Evolutionary conservation across 2,113 vertebrate species (phyloP).

Genomic region (Morone chrysops): DNA sequence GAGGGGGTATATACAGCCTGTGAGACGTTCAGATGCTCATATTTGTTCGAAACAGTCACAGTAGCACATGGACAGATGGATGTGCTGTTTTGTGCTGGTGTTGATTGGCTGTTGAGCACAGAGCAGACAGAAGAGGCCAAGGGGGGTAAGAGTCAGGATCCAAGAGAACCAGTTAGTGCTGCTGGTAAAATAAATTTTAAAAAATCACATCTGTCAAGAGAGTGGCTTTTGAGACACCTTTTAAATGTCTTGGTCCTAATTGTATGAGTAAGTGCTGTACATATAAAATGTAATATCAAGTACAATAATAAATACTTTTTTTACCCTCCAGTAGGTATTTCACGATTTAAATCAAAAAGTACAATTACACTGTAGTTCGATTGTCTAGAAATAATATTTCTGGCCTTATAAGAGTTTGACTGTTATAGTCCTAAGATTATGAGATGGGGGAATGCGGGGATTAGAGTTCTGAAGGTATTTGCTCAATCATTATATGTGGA

Average conservation of each 20-base stretch:
- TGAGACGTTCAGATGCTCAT: slow-evolving; percentile 38
- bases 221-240: slow-evolving; percentile 30
- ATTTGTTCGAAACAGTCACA: slow-evolving; percentile 24
- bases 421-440: background rate
- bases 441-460: background rate
- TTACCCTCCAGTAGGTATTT: background rate
- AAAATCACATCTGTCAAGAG: slow-evolving; percentile 5
- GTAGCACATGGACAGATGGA: slow-evolving; percentile 51
- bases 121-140: slow-evolving; percentile 31
- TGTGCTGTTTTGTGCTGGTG: slow-evolving; percentile 44
- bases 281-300: slow-evolving; percentile 14
- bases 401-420: background rate
- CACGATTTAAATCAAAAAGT: background rate
- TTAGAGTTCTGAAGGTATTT: background rate
- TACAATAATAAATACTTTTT: background rate
- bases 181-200: slow-evolving; percentile 17
- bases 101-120: slow-evolving; percentile 53
- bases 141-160: background rate
- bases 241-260: slow-evolving; percentile 15
- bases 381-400: background rate
- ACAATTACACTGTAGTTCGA: background rate
- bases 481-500: background rate
- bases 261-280: background rate
- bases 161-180: background rate
- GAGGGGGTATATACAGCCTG: slow-evolving; percentile 4